A percentile compares a stretch with the other conserved stretches of the same genome.
Evolutionary conservation across 1,140 invertebrate species (phyloP).

Genomic region (Hylaeus volcanicus): DNA sequence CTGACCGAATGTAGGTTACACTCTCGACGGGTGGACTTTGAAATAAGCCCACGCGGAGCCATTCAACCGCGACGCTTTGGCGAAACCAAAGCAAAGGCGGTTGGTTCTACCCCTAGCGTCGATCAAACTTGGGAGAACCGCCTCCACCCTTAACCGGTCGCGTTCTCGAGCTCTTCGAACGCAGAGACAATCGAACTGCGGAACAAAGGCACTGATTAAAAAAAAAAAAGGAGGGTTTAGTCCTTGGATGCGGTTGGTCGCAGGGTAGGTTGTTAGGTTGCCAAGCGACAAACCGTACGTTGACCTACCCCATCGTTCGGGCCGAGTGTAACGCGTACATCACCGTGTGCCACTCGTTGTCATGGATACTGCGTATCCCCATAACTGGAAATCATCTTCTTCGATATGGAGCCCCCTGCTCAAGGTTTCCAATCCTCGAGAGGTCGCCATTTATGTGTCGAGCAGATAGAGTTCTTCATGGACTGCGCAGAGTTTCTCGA

Average conservation of each 20-base stretch:
- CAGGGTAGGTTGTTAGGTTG: constrained; percentile 74
- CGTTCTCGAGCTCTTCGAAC: constrained; percentile 43
- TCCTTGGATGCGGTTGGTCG: constrained; percentile 66
- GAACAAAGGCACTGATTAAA: constrained; percentile 73
- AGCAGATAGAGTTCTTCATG: background rate
- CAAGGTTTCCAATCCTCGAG: constrained; percentile 23
- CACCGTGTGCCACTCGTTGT: constrained; percentile 52
- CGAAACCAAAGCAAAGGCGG: constrained; percentile 29
- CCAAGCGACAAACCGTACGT: constrained; percentile 74
- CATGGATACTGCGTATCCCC: constrained; percentile 59
- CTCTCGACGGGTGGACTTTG: constrained; percentile 3
- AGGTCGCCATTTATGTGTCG: too few species aligned
- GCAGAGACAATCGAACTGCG: constrained; percentile 69
- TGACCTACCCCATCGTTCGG: constrained; percentile 70
- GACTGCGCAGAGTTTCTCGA: background rate
- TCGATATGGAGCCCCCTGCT: constrained; percentile 30
- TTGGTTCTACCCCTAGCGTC: constrained; percentile 27
- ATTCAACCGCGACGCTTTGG: background rate
- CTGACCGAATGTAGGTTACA: constrained; percentile 18
- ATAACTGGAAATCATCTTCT: constrained; percentile 54
- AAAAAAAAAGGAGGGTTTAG: constrained; percentile 57
- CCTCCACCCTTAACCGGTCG: background rate
- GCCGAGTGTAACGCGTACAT: constrained; percentile 47
- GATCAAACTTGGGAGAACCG: constrained; percentile 40
- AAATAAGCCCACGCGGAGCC: background rate